These are phyloP conservation scores for Charaxes varanes DNA, from an alignment of 1,140 invertebrate species.

Conservation along the genomic window DNA sequence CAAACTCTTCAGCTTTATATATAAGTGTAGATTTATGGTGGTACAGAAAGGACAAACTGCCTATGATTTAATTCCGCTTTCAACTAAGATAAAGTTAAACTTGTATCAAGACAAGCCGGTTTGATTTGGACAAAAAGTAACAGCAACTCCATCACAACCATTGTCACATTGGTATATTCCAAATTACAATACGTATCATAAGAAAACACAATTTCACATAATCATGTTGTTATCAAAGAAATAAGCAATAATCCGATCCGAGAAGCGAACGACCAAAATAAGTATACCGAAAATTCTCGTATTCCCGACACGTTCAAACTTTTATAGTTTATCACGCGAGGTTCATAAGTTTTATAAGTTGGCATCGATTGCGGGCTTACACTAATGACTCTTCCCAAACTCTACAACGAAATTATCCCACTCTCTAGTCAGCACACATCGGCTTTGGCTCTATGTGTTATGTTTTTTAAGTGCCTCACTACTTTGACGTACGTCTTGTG, in stretches of 20 bases:
- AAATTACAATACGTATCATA: no score
- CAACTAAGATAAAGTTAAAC: no score
- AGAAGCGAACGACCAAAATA: slow-evolving; percentile 17
- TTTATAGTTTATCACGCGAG: slow-evolving; percentile 27
- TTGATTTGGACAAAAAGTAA: no score
- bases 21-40: no score
- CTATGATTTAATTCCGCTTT: no score
- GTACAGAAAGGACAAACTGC: no score
- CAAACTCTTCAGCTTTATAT: no score
- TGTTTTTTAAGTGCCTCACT: neutral
- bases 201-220: no score
- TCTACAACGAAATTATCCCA: slow-evolving; percentile 26
- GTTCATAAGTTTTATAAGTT: slow-evolving; percentile 29
- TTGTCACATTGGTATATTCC: no score
- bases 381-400: slow-evolving; percentile 30
- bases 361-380: slow-evolving; percentile 28
- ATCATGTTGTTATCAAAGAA: neutral
- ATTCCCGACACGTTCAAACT: slow-evolving; percentile 24
- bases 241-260: slow-evolving; percentile 9
- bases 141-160: no score
- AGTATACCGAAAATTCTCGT: slow-evolving; percentile 17
- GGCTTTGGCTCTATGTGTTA: neutral
- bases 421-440: slow-evolving; percentile 7
- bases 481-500: neutral
- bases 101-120: no score